Percentiles rank a stretch among this genome's conserved stretches.
Evolutionary conservation across 2,797 vertebrate species (phyloP).

Genomic region (Pygocentrus nattereri): DNA sequence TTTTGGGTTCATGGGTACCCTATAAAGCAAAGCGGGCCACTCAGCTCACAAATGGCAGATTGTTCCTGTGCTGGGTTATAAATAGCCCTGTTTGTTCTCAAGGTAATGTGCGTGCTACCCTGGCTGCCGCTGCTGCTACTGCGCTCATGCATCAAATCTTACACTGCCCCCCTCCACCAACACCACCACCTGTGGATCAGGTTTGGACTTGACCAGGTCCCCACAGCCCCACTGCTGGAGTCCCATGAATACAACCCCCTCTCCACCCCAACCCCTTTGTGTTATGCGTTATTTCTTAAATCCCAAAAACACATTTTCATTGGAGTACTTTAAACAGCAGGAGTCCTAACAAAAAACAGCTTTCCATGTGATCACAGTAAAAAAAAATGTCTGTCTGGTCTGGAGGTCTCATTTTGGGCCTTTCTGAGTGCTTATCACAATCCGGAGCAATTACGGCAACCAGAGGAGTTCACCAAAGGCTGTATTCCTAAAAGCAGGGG

Average conservation of each 20-base stretch:
- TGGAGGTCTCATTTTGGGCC: neutral
- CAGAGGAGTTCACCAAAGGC: constrained; percentile 1
- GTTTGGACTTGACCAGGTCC: constrained; percentile 80
- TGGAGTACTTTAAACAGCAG: constrained; percentile 7
- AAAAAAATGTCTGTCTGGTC: constrained; percentile 16
- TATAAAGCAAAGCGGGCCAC: constrained; percentile 64
- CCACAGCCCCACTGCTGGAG: constrained; percentile 70
- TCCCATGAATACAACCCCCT: constrained; percentile 64
- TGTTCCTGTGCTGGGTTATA: constrained; percentile 75
- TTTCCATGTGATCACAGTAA: constrained; percentile 1
- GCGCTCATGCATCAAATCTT: constrained; percentile 14
- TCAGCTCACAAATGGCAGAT: constrained; percentile 78
- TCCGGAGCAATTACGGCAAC: constrained; percentile 29
- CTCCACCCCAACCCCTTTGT: neutral
- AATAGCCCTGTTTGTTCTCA: constrained; percentile 82
- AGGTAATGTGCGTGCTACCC: constrained; percentile 61
- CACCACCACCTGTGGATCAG: constrained; percentile 69
- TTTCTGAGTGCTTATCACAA: constrained; percentile 8
- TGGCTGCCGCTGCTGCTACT: constrained; percentile 7
- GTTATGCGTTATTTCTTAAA: constrained; percentile 68
- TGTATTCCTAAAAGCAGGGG: constrained; percentile 12
- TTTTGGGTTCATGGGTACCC: constrained; percentile 68
- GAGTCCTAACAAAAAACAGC: neutral
- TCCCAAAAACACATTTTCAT: constrained; percentile 48
- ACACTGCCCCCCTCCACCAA: neutral